phyloP scores from a whole-genome alignment of 2,113 vertebrate genomes.

The human (Homo sapiens) region DNA sequence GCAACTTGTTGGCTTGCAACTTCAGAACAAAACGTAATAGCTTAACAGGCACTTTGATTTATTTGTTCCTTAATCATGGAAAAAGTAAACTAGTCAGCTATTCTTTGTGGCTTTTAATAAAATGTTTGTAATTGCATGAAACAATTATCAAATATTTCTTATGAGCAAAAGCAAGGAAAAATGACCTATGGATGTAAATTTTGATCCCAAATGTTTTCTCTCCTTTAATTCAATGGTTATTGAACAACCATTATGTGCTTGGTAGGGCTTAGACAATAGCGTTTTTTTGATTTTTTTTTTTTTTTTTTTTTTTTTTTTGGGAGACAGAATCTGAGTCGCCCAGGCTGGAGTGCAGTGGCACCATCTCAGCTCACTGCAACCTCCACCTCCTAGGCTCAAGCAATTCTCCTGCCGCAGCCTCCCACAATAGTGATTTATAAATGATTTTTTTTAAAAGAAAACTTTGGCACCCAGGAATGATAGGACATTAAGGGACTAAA shows the following conservation, averaged over 20 bases:
- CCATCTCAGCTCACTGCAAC: too few relatives aligned
- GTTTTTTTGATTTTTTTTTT: not conserved
- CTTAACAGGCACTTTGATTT: not conserved
- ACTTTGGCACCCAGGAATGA: not conserved
- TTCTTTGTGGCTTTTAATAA: constrained; percentile 14
- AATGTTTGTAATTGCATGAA: not conserved
- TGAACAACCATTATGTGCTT: not conserved
- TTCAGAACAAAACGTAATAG: constrained; percentile 11
- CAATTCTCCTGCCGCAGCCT: not conserved
- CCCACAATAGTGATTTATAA: not conserved
- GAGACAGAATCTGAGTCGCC: not conserved
- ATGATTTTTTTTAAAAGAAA: not conserved
- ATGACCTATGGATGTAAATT: not conserved
- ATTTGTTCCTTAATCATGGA: not conserved
- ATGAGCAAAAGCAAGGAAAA: constrained; percentile 20
- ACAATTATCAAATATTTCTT: constrained; percentile 31
- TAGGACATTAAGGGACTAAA: not conserved
- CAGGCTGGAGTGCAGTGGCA: not conserved
- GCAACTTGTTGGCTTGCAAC: not conserved
- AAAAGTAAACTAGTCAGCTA: not conserved
- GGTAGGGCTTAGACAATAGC: not conserved
- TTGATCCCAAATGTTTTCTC: not conserved
- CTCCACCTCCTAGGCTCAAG: not conserved
- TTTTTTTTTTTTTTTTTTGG: too few relatives aligned
- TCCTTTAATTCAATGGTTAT: not conserved